Percentiles rank a stretch among this genome's conserved stretches.
phyloP scores from a whole-genome alignment of 2,888 invertebrate species.

The Amblyjoppa fuscipennis region DNA sequence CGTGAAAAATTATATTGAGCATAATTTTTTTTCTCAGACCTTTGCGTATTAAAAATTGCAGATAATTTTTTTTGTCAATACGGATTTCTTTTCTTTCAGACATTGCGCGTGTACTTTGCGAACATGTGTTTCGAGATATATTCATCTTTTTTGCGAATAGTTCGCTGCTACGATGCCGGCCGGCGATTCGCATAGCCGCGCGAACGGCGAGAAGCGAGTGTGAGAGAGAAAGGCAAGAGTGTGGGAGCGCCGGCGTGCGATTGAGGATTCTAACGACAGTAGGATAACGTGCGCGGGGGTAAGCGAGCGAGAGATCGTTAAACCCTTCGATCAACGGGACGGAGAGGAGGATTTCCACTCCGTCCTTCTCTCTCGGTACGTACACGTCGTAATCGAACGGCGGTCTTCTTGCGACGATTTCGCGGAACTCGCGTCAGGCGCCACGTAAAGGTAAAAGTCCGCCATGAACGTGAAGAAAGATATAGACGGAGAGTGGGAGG shows the following conservation, averaged over 20 bases:
- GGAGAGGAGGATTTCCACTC: conserved; percentile 15
- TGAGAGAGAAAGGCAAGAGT: conserved; percentile 22
- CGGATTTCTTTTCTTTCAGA: neutral
- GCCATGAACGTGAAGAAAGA: conserved; percentile 26
- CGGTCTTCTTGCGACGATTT: conserved; percentile 48
- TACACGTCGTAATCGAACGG: conserved; percentile 43
- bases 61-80: no score
- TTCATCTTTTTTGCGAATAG: neutral
- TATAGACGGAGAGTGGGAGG: conserved; percentile 27
- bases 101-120: no score
- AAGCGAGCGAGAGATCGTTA: conserved; percentile 60
- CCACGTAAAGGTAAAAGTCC: conserved; percentile 47
- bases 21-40: no score
- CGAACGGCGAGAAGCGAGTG: conserved; percentile 45
- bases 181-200: conserved; percentile 63
- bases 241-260: conserved; percentile 53
- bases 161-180: neutral
- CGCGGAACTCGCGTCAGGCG: conserved; percentile 52
- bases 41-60: no score
- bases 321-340: conserved; percentile 50
- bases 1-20: no score
- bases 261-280: conserved; percentile 72
- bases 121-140: neutral
- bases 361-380: conserved; percentile 7
- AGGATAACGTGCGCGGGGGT: conserved; percentile 69